These are phyloP conservation scores for Arremon brunneinucha DNA, from an alignment of 2,797 vertebrate species.

Conservation along the genomic window DNA sequence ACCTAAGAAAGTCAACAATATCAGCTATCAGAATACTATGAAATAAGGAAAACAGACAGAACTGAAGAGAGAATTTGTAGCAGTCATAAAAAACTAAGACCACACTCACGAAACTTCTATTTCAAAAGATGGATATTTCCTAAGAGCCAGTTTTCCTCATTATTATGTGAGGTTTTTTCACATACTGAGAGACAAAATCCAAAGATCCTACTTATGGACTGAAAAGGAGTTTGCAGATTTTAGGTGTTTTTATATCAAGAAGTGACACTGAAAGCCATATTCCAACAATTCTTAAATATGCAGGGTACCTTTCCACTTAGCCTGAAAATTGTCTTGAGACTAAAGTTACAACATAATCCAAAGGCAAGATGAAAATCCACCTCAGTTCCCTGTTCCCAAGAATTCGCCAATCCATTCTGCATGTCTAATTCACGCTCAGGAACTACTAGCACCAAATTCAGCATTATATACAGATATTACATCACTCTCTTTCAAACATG, in stretches of 20 bases:
- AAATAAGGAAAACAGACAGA: not conserved
- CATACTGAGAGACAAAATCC: not conserved
- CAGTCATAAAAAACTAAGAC: not conserved
- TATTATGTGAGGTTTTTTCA: not conserved
- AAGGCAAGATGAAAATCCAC: not conserved
- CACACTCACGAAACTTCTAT: not conserved
- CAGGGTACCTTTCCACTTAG: not conserved
- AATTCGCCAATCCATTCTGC: not conserved
- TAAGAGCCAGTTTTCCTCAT: not conserved
- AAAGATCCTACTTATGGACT: not conserved
- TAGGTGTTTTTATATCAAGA: not conserved
- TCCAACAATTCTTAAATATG: not conserved
- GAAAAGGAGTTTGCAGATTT: not conserved
- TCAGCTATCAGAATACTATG: not conserved
- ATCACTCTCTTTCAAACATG: not conserved
- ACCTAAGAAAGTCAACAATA: conserved; percentile 27
- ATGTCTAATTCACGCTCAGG: not conserved
- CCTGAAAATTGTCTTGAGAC: not conserved
- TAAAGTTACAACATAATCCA: not conserved
- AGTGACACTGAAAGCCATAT: not conserved
- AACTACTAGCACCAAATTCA: not conserved
- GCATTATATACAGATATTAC: not conserved
- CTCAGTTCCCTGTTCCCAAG: not conserved
- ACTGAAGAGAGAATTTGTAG: not conserved
- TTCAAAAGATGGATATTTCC: not conserved